A percentile compares a stretch with the other conserved stretches of the same genome.
phyloP scores from a whole-genome alignment of 2,113 vertebrate species.

The Engraulis encrasicolus region DNA sequence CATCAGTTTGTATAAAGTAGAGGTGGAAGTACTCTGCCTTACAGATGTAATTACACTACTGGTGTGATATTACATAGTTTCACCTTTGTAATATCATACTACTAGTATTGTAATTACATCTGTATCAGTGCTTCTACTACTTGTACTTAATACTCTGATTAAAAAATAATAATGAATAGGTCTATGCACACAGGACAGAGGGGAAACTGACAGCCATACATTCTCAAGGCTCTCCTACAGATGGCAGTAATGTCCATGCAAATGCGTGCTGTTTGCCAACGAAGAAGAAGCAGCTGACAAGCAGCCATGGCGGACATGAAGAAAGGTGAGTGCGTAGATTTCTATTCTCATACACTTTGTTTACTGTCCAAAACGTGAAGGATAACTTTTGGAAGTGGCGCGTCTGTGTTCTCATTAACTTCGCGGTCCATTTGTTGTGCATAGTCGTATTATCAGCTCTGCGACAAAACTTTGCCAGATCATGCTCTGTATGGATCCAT shows the following conservation, averaged over 20 bases:
- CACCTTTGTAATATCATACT: too few species aligned
- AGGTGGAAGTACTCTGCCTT: too few species aligned
- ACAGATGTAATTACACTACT: too few species aligned
- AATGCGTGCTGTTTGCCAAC: background rate
- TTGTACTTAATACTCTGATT: too few species aligned
- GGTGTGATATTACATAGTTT: too few species aligned
- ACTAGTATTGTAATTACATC: too few species aligned
- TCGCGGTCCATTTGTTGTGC: background rate
- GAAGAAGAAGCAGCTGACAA: background rate
- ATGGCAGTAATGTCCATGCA: background rate
- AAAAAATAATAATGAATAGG: too few species aligned
- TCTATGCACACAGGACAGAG: background rate
- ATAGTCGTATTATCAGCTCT: background rate
- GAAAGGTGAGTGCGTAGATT: background rate
- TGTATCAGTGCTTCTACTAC: too few species aligned
- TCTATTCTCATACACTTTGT: background rate
- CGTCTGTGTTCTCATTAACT: background rate
- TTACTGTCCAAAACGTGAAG: background rate
- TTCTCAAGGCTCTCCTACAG: background rate
- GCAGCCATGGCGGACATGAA: constrained; percentile 4
- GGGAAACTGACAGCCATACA: background rate
- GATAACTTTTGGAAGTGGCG: background rate
- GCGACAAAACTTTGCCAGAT: background rate
- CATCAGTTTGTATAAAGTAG: too few species aligned
- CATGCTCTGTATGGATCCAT: background rate